Evolutionary conservation across 2,797 vertebrate genomes (phyloP), one percentile per base, ranked within the genome.

Genomic region (Argya squamiceps): DNA sequence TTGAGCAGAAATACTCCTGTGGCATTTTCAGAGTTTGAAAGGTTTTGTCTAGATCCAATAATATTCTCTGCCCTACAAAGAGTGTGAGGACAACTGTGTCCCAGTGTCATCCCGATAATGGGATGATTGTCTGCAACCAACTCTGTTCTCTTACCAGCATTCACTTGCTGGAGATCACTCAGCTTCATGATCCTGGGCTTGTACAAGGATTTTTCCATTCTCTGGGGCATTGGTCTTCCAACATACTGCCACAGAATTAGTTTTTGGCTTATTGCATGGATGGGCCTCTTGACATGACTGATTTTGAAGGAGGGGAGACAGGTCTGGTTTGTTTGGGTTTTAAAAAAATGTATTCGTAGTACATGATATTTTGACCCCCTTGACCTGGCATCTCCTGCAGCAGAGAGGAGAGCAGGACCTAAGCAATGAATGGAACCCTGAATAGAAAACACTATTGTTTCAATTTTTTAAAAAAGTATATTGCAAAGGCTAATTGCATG

Each of bases 401-500:
- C 27, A 52, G 10, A 90, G 53, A 90, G 49, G 12, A 75, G 41
- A 73, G 15, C 32, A 78, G 50, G 20, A 76, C 39, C 29, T 43
- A 56, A 84, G 34, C 10, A 70, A n/a, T 60, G 67, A 94, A 60
- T 44, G 75, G 80, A 88, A 68, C 24, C 15, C 49, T 44, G 60
- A 91, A 63, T 4, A 91, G 44, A 91, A 93, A 95, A 86, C 79
- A 47, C 19, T 36, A 43, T 76, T 89, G 77, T 95, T 87, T 70
- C 46, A 65, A 6, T 14, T 63, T 68, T 62, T 8, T 0, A 63
- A 63, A 41, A 60, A 69, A 15, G 3, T 92, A 20, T 67, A 95
- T 89, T 96, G 89, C 82, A 92, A 86, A 56, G 59, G 37, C 82
- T 97, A 98, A 98, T 97, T 97, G 91, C 96, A 95, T 97, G 96